Evolutionary conservation across 2,797 vertebrate species (phyloP), one percentile per base, ranked within the genome.

Genomic region (Lacerta agilis): DNA sequence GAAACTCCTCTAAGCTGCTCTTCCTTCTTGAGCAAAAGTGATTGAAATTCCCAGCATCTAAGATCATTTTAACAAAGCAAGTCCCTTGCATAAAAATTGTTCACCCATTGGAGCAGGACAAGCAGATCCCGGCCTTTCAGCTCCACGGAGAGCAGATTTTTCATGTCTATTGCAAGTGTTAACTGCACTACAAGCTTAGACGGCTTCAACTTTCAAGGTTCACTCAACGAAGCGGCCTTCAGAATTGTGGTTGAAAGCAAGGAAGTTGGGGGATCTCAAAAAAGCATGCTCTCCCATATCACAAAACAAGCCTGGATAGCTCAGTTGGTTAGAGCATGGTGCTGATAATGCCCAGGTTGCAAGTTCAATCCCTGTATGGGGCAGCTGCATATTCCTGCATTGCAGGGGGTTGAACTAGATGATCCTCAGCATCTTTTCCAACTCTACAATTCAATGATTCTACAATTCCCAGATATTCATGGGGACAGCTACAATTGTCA

Each of bases 31-130:
- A 7, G 61, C 18, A 5, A 36, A 77, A 72, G 81, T 83, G 80
- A 89, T 83, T 20, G 17, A 67, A 3, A 75, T 86, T 86, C 15
- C 87, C 17, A 83, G 73, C 73, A 79, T 71, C 38, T 73, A 64
- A 76, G 23, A 87, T 76, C 81, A 8, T 83, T 71, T 80, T 80
- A 85, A 55, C 66, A 85, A 86, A 86, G 41, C 41, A 81, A 5
- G 3, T 11, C 55, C 67, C 29, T 49, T 6, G 25, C 82, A 85
- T 49, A 43, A 83, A 88, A 75, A 9, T 61, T 17, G 49, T 61
- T 79, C 77, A 66, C 49, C 79, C 77, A 66, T 18, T 29, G 41
- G 17, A 88, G 77, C 67, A 80, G 82, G 76, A 88, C 82, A 79
- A 67, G 20, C 29, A 61, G n/a, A 45, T n/a, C 29, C 69, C 9